phyloP scores from a whole-genome alignment of 2,888 invertebrate species.

The Thymelicus lineola region DNA sequence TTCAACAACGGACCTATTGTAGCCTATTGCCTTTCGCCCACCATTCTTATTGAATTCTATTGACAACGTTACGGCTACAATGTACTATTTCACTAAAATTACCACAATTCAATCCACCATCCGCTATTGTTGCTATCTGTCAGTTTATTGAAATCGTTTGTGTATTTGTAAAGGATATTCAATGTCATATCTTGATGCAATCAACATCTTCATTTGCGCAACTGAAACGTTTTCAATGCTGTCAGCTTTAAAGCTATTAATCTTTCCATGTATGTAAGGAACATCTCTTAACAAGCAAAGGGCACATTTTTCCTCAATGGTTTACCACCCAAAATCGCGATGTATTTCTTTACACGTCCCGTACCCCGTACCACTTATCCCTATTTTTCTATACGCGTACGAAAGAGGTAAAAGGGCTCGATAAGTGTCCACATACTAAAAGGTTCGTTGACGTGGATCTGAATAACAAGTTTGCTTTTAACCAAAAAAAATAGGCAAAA shows the following conservation, averaged over 20 bases:
- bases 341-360: not conserved
- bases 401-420: constrained; percentile 11
- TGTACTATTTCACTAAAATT: constrained; percentile 15
- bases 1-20: constrained; percentile 20
- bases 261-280: not conserved
- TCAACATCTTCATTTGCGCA: not conserved
- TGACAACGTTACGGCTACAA: constrained; percentile 23
- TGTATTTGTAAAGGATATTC: not conserved
- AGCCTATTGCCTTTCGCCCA: constrained; percentile 19
- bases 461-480: constrained; percentile 27
- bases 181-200: not conserved
- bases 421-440: constrained; percentile 33
- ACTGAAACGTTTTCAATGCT: not conserved
- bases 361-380: constrained; percentile 3
- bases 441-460: constrained; percentile 27
- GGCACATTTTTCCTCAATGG: constrained; percentile 1
- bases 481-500: not conserved
- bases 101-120: constrained; percentile 14
- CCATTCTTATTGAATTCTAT: constrained; percentile 29
- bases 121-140: constrained; percentile 10
- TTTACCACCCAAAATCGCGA: not conserved
- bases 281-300: not conserved
- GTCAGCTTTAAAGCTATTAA: not conserved
- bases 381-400: constrained; percentile 12
- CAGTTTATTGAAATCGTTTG: not conserved